Percentiles rank a stretch among this genome's conserved stretches.
These are phyloP conservation scores for Pollenia griseotomentosa DNA, from an alignment of 2,888 invertebrate species.

Conservation along the genomic window DNA sequence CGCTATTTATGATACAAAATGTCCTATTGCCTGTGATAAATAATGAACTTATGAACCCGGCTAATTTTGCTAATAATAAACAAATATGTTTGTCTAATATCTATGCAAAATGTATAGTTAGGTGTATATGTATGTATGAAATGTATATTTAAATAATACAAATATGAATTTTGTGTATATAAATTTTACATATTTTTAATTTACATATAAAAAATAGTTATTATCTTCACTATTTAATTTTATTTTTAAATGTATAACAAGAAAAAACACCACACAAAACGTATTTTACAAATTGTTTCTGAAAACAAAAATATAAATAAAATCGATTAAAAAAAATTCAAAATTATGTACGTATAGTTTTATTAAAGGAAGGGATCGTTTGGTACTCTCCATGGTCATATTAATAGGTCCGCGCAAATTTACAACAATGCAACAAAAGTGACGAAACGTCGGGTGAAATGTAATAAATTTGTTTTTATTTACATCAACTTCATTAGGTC, in stretches of 20 bases:
- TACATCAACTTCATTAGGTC: too few species aligned
- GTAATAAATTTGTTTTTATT: too few species aligned
- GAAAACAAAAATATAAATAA: conserved; percentile 3
- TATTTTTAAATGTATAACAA: conserved; percentile 17
- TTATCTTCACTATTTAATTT: conserved; percentile 22
- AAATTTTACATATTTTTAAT: conserved; percentile 10
- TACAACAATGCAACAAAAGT: too few species aligned
- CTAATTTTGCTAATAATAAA: conserved; percentile 31
- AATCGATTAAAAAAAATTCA: not conserved
- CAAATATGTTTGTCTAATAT: conserved; percentile 13
- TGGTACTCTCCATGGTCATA: too few species aligned
- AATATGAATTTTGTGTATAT: conserved; percentile 24
- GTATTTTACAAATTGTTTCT: conserved; percentile 17
- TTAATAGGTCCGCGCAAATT: too few species aligned
- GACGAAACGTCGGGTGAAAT: too few species aligned
- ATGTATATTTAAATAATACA: conserved; percentile 1
- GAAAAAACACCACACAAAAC: conserved; percentile 1
- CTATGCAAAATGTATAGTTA: conserved; percentile 3
- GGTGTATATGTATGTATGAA: not conserved
- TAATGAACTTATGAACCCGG: conserved; percentile 52
- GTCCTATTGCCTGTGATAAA: conserved; percentile 75
- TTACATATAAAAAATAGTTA: not conserved
- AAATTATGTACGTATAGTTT: not conserved
- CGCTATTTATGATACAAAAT: conserved; percentile 42
- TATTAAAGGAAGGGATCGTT: too few species aligned